phyloP scores from a whole-genome alignment of 2,113 vertebrate species.

The Ophthalmolycus amberensis region DNA sequence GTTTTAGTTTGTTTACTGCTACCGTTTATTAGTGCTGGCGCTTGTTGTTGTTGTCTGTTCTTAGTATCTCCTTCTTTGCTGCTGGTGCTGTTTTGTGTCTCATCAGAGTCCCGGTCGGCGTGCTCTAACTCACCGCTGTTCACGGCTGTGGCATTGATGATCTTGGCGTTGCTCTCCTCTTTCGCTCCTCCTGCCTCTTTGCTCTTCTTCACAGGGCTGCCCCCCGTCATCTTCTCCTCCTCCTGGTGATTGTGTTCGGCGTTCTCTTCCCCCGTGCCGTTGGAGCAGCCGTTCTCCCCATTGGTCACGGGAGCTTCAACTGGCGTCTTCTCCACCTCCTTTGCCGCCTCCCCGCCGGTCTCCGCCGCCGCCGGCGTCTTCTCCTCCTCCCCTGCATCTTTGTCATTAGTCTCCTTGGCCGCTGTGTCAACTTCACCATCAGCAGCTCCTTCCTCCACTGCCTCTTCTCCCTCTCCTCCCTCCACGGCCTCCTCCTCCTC shows the following conservation, averaged over 20 bases:
- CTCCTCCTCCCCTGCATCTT: slow-evolving; percentile 40
- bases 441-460: slow-evolving; percentile 29
- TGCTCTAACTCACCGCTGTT: slow-evolving; percentile 84
- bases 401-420: slow-evolving; percentile 46
- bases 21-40: slow-evolving; percentile 25
- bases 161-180: slow-evolving; percentile 80
- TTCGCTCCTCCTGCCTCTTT: slow-evolving; percentile 75
- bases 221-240: slow-evolving; percentile 64
- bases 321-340: slow-evolving; percentile 52
- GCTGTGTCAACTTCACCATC: slow-evolving; percentile 51
- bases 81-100: slow-evolving; percentile 51
- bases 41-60: slow-evolving; percentile 34
- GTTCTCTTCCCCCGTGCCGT: slow-evolving; percentile 76
- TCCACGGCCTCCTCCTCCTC: slow-evolving; percentile 69
- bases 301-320: slow-evolving; percentile 72
- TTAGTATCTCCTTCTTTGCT: slow-evolving; percentile 64
- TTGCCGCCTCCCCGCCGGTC: not conserved
- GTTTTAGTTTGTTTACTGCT: slow-evolving; percentile 24
- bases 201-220: slow-evolving; percentile 77
- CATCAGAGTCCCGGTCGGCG: slow-evolving; percentile 65
- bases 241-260: slow-evolving; percentile 78
- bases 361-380: slow-evolving; percentile 34
- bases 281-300: slow-evolving; percentile 80
- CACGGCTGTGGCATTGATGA: slow-evolving; percentile 78
- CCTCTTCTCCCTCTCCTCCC: slow-evolving; percentile 56